phyloP scores from a whole-genome alignment of 2,113 vertebrate species.

The Pica pica region DNA sequence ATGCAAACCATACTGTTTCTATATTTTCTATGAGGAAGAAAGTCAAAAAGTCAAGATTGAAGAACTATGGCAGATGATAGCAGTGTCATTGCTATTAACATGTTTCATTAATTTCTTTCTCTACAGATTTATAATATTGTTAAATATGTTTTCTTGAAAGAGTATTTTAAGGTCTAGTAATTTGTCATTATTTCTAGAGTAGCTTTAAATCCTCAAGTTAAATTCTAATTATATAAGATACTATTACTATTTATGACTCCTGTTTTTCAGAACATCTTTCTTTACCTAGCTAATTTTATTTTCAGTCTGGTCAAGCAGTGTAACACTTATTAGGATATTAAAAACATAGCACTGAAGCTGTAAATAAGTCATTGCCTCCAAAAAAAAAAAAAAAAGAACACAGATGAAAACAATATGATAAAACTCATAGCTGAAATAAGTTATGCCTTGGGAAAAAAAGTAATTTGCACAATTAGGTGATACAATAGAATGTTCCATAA shows the following conservation, averaged over 20 bases:
- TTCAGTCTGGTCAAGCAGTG: slow-evolving; percentile 25
- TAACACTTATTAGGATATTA: neutral
- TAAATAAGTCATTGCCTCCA: neutral
- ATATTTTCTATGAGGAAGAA: neutral
- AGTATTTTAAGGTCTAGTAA: neutral
- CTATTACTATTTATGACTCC: neutral
- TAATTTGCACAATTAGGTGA: slow-evolving; percentile 51
- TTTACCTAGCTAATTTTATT: slow-evolving; percentile 45
- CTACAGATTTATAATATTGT: neutral
- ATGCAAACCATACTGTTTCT: neutral
- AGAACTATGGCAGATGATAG: neutral
- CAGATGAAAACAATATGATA: slow-evolving; percentile 45
- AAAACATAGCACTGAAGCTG: neutral
- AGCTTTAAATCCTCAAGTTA: neutral
- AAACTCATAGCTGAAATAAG: slow-evolving; percentile 21
- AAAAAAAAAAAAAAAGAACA: neutral
- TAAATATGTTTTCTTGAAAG: neutral
- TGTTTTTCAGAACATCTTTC: neutral
- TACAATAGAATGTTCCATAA: slow-evolving; percentile 61
- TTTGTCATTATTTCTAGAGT: neutral
- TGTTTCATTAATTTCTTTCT: neutral
- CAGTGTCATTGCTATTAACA: neutral
- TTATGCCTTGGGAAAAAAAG: slow-evolving; percentile 7
- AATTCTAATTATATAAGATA: neutral
- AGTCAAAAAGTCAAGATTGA: neutral